These are phyloP conservation scores for Hyles euphorbiae DNA, from an alignment of 1,140 invertebrate genomes.

Conservation along the genomic window DNA sequence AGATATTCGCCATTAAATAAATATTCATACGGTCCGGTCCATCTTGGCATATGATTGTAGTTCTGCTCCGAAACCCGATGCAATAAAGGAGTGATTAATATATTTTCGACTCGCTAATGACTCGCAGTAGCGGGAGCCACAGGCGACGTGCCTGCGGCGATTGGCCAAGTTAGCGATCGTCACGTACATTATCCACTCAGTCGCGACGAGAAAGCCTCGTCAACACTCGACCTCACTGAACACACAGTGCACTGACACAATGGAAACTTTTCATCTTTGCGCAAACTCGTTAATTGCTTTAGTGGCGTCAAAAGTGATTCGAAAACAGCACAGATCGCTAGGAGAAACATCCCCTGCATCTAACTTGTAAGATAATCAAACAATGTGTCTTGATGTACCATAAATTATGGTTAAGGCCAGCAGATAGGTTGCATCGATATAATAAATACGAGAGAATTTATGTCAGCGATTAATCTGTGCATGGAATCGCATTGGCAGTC, in stretches of 20 bases:
- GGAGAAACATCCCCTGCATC: background rate
- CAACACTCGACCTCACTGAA: too few species aligned
- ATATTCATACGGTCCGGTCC: background rate
- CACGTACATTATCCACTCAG: conserved; percentile 49
- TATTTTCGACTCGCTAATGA: conserved; percentile 11
- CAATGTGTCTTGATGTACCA: background rate
- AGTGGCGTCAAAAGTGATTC: conserved; percentile 11
- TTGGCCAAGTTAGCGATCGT: conserved; percentile 57
- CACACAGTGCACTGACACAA: conserved; percentile 11
- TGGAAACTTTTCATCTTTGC: conserved; percentile 17
- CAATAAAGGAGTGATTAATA: background rate
- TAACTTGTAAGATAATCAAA: background rate
- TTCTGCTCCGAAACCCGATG: too few species aligned
- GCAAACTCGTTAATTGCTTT: conserved; percentile 25
- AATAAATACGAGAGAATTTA: conserved; percentile 66
- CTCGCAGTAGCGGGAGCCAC: conserved; percentile 14
- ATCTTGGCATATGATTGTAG: too few species aligned
- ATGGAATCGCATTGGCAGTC: conserved; percentile 54
- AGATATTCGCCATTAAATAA: background rate
- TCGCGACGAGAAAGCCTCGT: conserved; percentile 17
- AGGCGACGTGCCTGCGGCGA: conserved; percentile 21
- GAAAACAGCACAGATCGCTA: background rate
- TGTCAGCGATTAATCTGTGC: conserved; percentile 62
- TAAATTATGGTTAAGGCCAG: background rate
- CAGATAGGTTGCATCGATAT: conserved; percentile 33